phyloP scores from a whole-genome alignment of 2,888 invertebrate species.

The Eretmocerus hayati region DNA sequence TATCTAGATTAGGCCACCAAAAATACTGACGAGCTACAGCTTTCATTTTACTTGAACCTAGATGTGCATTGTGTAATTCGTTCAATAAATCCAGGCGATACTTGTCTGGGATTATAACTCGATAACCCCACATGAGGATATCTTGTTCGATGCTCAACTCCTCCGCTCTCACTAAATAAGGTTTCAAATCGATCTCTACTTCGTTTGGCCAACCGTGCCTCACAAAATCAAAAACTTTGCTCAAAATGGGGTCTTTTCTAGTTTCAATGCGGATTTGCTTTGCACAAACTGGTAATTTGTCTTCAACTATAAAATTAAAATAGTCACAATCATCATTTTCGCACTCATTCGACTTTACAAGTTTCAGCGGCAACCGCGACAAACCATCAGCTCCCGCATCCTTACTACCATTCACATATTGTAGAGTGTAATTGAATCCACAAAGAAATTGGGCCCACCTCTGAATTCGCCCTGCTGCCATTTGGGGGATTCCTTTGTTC shows the following conservation, averaged over 20 bases:
- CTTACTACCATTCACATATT: constrained; percentile 21
- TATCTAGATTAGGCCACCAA: constrained; percentile 27
- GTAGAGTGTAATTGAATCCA: constrained; percentile 25
- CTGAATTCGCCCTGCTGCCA: constrained; percentile 35
- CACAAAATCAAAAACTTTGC: constrained; percentile 6
- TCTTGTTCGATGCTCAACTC: constrained; percentile 15
- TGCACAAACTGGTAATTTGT: constrained; percentile 11
- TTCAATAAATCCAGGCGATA: constrained; percentile 18
- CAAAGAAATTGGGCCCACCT: constrained; percentile 30
- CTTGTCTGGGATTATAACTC: constrained; percentile 23
- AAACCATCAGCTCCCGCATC: constrained; percentile 21
- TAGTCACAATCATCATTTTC: constrained; percentile 2
- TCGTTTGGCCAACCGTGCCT: constrained; percentile 6
- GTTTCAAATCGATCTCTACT: constrained; percentile 1
- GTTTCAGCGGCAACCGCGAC: constrained; percentile 13
- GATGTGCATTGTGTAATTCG: constrained; percentile 26
- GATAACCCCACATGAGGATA: constrained; percentile 25
- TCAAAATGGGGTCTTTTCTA: constrained; percentile 6
- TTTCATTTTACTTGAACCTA: constrained; percentile 29
- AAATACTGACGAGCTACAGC: constrained; percentile 25
- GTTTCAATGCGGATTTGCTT: constrained; percentile 7
- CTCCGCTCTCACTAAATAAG: background rate
- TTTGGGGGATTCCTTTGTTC: constrained; percentile 33
- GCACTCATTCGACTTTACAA: constrained; percentile 11
- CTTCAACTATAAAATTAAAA: constrained; percentile 18